phyloP scores from a whole-genome alignment of 2,113 vertebrate species.

The human (Homo sapiens) region DNA sequence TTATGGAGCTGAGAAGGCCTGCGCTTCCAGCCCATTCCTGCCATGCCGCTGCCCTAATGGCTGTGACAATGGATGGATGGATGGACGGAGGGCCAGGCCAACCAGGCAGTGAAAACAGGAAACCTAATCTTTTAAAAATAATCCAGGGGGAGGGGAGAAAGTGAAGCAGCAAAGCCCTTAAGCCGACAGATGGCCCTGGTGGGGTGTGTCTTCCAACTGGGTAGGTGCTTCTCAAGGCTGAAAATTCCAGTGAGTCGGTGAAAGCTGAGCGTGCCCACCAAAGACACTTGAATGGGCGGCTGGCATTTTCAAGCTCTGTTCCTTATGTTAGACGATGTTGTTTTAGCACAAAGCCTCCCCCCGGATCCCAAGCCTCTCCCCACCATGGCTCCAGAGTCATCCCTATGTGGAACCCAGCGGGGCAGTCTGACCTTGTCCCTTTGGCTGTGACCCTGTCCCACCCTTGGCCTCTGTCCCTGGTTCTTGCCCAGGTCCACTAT shows the following conservation, averaged over 20 bases:
- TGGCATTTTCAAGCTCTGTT: neutral
- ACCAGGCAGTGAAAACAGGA: slow-evolving; percentile 70
- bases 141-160: slow-evolving; percentile 43
- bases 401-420: neutral
- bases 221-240: neutral
- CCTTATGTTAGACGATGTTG: neutral
- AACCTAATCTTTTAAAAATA: slow-evolving; percentile 65
- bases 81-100: neutral
- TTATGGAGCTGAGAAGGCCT: neutral
- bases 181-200: neutral
- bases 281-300: neutral
- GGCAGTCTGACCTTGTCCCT: neutral
- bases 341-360: neutral
- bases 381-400: neutral
- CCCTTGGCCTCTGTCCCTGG: neutral
- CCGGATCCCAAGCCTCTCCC: neutral
- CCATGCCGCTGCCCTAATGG: neutral
- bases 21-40: neutral
- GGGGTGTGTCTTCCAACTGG: neutral
- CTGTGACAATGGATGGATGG: neutral
- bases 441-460: neutral
- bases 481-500: neutral
- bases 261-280: neutral
- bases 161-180: neutral
- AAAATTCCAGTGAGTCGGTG: neutral